These are phyloP conservation scores for Acestrorhynchus altus DNA, from an alignment of 2,797 vertebrate genomes.

Conservation along the genomic window DNA sequence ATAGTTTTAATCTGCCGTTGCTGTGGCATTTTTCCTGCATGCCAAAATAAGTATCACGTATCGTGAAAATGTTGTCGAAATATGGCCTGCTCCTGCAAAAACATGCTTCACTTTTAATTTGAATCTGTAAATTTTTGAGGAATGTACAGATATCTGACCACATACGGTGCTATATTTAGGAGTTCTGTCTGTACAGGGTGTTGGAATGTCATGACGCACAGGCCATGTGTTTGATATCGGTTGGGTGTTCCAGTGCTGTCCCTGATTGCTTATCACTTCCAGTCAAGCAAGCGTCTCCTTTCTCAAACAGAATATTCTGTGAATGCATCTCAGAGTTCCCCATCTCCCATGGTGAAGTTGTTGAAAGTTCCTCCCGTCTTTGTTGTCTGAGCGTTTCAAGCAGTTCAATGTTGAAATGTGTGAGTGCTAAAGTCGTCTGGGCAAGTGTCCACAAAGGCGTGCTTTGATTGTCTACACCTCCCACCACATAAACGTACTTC, in stretches of 20 bases:
- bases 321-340: not conserved
- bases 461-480: conserved; percentile 4
- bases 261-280: not conserved
- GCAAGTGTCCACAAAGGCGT: not conserved
- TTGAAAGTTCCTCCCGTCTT: not conserved
- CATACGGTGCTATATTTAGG: not conserved
- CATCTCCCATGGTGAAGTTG: not conserved
- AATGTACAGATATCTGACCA: not conserved
- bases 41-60: too few relatives aligned
- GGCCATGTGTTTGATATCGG: not conserved
- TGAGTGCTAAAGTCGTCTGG: not conserved
- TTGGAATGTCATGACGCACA: not conserved
- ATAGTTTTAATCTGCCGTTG: too few relatives aligned
- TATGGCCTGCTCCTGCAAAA: too few relatives aligned
- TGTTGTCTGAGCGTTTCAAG: not conserved
- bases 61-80: too few relatives aligned
- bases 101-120: too few relatives aligned
- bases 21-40: too few relatives aligned
- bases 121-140: too few relatives aligned
- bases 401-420: not conserved
- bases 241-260: not conserved
- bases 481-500: not conserved
- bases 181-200: not conserved
- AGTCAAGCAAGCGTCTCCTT: not conserved
- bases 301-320: not conserved